Percentiles rank a stretch among this genome's conserved stretches.
These are phyloP conservation scores for Lepus timidus DNA, from an alignment of 2,113 vertebrate genomes.

Conservation along the genomic window DNA sequence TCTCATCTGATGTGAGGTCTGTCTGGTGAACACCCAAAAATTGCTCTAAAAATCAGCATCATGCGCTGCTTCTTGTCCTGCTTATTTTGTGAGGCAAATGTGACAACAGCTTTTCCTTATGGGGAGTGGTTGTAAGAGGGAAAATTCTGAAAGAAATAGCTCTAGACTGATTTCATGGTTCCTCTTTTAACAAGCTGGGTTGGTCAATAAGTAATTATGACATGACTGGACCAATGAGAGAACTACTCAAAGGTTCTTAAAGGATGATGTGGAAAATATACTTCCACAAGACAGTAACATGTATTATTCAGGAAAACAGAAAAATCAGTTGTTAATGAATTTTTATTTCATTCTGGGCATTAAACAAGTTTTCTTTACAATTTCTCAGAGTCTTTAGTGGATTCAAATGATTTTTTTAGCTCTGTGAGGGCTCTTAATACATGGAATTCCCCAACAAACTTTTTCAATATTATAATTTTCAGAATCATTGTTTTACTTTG, in stretches of 20 bases:
- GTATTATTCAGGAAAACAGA: background rate
- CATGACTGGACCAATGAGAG: background rate
- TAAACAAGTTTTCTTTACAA: background rate
- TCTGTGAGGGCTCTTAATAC: background rate
- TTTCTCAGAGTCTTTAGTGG: background rate
- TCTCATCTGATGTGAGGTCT: background rate
- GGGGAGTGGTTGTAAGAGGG: background rate
- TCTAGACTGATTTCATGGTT: background rate
- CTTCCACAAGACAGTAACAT: background rate
- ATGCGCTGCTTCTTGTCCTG: background rate
- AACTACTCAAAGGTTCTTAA: background rate
- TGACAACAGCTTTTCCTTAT: background rate
- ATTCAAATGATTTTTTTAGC: background rate
- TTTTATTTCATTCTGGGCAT: background rate
- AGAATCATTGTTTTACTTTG: background rate
- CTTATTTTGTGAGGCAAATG: background rate
- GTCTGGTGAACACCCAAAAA: background rate
- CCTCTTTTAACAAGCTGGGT: background rate
- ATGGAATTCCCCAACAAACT: background rate
- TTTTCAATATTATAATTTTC: constrained; percentile 4
- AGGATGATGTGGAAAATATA: background rate
- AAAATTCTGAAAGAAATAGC: background rate
- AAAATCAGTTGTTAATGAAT: background rate
- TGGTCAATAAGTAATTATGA: background rate
- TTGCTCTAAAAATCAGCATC: background rate